phyloP scores from a whole-genome alignment of 2,888 invertebrate genomes.

The Agrilus biguttatus region DNA sequence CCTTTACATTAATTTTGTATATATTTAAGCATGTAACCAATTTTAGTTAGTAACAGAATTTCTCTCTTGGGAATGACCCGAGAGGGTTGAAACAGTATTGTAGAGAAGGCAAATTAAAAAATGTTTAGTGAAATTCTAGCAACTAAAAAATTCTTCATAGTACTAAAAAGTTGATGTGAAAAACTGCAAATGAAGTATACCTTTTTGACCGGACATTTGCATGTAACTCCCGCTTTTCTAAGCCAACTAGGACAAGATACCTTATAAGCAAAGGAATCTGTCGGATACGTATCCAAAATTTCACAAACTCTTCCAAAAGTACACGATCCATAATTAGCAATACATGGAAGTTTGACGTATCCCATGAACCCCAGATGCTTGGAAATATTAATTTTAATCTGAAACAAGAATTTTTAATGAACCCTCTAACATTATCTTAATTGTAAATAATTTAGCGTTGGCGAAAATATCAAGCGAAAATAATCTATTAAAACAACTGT shows the following conservation, averaged over 20 bases:
- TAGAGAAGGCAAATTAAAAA: no score
- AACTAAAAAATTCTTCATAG: background rate
- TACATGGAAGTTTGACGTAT: conserved; percentile 4
- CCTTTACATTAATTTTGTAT: no score
- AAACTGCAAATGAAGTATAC: background rate
- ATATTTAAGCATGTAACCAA: no score
- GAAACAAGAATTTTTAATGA: no score
- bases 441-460: no score
- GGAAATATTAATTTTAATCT: conserved; percentile 1
- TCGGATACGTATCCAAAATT: conserved; percentile 2
- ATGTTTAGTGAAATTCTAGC: no score
- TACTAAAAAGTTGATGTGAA: background rate
- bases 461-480: no score
- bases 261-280: conserved; percentile 1
- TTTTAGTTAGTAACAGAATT: no score
- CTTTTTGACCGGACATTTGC: conserved; percentile 5
- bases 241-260: conserved; percentile 4
- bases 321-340: conserved; percentile 5
- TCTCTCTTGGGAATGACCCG: no score
- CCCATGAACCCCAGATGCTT: conserved; percentile 1
- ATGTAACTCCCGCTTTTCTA: conserved; percentile 1
- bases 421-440: no score
- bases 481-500: no score
- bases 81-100: no score
- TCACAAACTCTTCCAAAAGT: conserved; percentile 2